A percentile compares a stretch with the other conserved stretches of the same genome.
Conservation (phyloP, 1,140 invertebrate genomes). For the Schlechtendalia chinensis region DNA sequence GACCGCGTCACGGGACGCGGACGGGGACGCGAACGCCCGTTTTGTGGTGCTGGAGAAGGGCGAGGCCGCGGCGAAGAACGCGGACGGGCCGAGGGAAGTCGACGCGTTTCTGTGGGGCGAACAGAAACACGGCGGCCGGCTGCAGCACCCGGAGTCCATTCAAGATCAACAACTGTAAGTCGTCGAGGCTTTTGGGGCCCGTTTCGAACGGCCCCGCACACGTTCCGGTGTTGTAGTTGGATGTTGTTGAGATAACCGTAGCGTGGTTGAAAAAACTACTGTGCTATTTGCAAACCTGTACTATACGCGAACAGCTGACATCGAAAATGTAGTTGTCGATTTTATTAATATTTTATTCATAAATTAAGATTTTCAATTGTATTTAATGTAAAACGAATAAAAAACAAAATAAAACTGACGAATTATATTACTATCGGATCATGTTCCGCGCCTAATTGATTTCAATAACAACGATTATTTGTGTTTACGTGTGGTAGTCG, state of each 20-base stretch:
- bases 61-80: not conserved
- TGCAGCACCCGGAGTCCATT: not conserved
- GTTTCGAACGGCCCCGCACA: too few relatives aligned
- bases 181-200: not conserved
- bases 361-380: slow-evolving; percentile 10
- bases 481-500: not conserved
- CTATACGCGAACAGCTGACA: not conserved
- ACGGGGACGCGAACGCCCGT: not conserved
- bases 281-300: too few relatives aligned
- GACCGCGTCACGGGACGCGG: too few relatives aligned
- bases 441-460: not conserved
- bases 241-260: too few relatives aligned
- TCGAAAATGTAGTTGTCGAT: slow-evolving; percentile 26
- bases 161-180: slow-evolving; percentile 47
- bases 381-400: slow-evolving; percentile 9
- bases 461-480: slow-evolving; percentile 9
- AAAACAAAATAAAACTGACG: not conserved
- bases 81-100: too few relatives aligned
- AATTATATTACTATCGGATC: not conserved
- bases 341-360: slow-evolving; percentile 25
- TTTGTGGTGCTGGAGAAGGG: not conserved
- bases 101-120: slow-evolving; percentile 11
- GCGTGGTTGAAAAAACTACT: too few relatives aligned
- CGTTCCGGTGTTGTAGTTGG: too few relatives aligned
- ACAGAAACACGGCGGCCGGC: slow-evolving; percentile 2